Base-by-base conservation (phyloP, 2,888 invertebrate genomes). In the Cactoblastis cactorum region DNA sequence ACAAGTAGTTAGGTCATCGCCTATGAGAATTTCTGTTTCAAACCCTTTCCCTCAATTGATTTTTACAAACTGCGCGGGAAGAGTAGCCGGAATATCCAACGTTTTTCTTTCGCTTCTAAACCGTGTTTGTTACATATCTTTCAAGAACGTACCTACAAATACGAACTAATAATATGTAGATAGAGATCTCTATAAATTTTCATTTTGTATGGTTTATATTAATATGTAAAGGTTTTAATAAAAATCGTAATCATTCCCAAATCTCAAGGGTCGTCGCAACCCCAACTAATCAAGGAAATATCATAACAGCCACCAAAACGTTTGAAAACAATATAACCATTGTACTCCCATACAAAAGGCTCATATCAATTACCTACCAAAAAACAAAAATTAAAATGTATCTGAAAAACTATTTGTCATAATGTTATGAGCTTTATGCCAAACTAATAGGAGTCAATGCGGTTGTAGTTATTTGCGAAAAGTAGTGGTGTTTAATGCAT, bases 281-380 rank as follows among this genome's bases (percentile, higher is more conserved):
- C 61, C 62, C 48, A 53, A 59, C 67, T 70, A 76, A 79, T 80
- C 74, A 78, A 68, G 71, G 63, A 65, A 72, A 70, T 71, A 74
- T 77, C 70, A 65, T 62, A 61, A 64, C 61, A 59, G 67, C 67
- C 71, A 53, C 57, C 56, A 63, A 72, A 77, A 70, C 69, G 64
- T 58, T 64, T 61, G 72, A 74, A 82, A 82, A 84, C 82, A 84
- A 80, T 77, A 76, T 71, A 62, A 63, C 74, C 62, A 76, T 83
- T 83, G 79, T 83, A 62, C 59, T 61, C 55, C 53, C 55, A 55
- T 58, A 83, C 79, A 83, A 83, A 77, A 77, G 68, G 58, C 68
- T 65, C 75, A 68, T 83, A 82, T 84, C 81, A 80, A 80, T 82
- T 80, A 76, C 80, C 70, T 71, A 64, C 58, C 37, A 48, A 5